phyloP scores from a whole-genome alignment of 2,797 vertebrate species.

The Pangasius sanitwongsei region DNA sequence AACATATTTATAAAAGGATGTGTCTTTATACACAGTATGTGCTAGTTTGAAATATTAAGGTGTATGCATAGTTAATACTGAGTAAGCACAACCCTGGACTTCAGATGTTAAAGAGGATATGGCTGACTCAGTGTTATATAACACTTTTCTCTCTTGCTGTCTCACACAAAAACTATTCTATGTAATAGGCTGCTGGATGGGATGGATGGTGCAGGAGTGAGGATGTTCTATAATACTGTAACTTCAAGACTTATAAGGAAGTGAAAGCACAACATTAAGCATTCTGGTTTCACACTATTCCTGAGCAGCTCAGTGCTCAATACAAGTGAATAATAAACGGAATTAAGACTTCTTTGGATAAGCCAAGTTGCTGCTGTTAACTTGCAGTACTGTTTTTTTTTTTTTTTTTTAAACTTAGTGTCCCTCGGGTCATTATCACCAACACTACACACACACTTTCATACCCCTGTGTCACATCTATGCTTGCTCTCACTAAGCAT shows the following conservation, averaged over 20 bases:
- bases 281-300: background rate
- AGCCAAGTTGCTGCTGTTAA: background rate
- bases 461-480: background rate
- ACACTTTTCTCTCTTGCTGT: slow-evolving; percentile 16
- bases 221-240: background rate
- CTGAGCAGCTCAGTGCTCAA: background rate
- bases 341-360: background rate
- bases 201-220: slow-evolving; percentile 14
- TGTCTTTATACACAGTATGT: background rate
- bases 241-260: too few species aligned
- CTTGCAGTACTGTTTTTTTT: background rate
- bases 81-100: slow-evolving; percentile 33
- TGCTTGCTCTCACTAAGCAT: background rate
- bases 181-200: slow-evolving; percentile 5
- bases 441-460: background rate
- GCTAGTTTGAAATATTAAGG: slow-evolving; percentile 4
- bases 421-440: background rate
- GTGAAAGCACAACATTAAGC: background rate
- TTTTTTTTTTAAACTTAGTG: background rate
- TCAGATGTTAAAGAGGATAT: slow-evolving; percentile 40
- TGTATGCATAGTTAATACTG: slow-evolving; percentile 20
- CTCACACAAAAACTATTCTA: slow-evolving; percentile 26
- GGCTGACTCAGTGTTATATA: slow-evolving; percentile 52
- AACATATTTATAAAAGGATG: background rate
- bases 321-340: background rate